Evolutionary conservation across 2,888 invertebrate genomes (phyloP).

Genomic region (Abrostola triplasia): DNA sequence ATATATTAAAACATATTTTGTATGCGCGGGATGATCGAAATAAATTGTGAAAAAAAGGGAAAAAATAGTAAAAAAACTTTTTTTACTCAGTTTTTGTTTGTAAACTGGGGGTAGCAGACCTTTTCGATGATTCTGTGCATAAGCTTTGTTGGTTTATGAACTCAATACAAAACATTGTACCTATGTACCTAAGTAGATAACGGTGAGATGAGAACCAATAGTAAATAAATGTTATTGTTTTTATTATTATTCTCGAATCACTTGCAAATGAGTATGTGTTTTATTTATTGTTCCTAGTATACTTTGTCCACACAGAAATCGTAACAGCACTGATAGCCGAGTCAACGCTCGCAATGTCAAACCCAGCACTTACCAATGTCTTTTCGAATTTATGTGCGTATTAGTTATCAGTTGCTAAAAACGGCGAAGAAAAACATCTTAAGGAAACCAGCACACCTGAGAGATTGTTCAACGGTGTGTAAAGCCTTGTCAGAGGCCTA

Average conservation of each 20-base stretch:
- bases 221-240: constrained; percentile 87
- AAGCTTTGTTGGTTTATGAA: constrained; percentile 85
- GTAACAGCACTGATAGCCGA: too few species aligned
- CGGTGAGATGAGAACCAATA: constrained; percentile 85
- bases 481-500: too few species aligned
- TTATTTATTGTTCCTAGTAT: constrained; percentile 66
- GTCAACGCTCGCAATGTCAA: too few species aligned
- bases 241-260: constrained; percentile 87
- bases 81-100: constrained; percentile 37
- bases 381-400: too few species aligned
- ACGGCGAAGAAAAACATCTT: too few species aligned
- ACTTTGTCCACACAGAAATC: background rate
- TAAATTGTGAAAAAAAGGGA: constrained; percentile 24
- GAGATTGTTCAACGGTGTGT: too few species aligned
- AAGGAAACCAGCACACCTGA: too few species aligned
- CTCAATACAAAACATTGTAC: constrained; percentile 85
- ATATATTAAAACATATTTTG: constrained; percentile 82
- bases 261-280: constrained; percentile 83
- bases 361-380: too few species aligned
- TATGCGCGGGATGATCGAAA: constrained; percentile 72
- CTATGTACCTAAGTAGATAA: constrained; percentile 86
- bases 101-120: constrained; percentile 21
- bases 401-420: too few species aligned
- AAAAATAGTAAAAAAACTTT: constrained; percentile 23
- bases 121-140: constrained; percentile 69